Conservation (phyloP, 2,888 invertebrate genomes). For the Lampropteryx suffumata region DNA sequence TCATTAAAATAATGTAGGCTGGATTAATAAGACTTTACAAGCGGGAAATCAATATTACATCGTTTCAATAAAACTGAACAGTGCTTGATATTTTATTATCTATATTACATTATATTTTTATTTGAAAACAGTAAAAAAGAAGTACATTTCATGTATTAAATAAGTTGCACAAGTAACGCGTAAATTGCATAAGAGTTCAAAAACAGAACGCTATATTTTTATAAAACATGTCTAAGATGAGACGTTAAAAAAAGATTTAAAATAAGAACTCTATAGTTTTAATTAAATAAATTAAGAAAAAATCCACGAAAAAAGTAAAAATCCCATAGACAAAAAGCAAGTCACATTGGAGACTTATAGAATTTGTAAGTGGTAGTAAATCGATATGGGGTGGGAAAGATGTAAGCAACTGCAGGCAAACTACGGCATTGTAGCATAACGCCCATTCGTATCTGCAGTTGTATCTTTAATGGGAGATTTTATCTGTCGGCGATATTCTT, state of each 20-base stretch:
- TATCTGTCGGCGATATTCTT: constrained; percentile 23
- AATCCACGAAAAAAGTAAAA: constrained; percentile 12
- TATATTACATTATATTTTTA: no score
- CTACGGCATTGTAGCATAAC: constrained; percentile 75
- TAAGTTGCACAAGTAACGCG: no score
- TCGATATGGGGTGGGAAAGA: constrained; percentile 75
- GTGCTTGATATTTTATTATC: no score
- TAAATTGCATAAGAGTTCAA: neutral
- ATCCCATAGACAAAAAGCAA: constrained; percentile 20
- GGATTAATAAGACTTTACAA: no score
- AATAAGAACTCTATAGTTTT: neutral
- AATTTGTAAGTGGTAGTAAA: constrained; percentile 57
- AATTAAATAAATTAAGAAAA: constrained; percentile 1
- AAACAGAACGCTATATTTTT: neutral
- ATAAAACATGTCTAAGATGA: no score
- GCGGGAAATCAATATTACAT: no score
- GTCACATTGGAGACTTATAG: constrained; percentile 41
- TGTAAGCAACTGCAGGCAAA: constrained; percentile 75
- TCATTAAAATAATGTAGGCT: no score
- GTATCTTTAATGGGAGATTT: constrained; percentile 38
- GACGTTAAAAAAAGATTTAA: neutral
- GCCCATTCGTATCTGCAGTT: constrained; percentile 74
- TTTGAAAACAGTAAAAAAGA: no score
- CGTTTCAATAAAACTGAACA: no score
- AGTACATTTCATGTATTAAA: no score